Base-by-base conservation (phyloP, 1,140 invertebrate species). In the Papilio glaucus region DNA sequence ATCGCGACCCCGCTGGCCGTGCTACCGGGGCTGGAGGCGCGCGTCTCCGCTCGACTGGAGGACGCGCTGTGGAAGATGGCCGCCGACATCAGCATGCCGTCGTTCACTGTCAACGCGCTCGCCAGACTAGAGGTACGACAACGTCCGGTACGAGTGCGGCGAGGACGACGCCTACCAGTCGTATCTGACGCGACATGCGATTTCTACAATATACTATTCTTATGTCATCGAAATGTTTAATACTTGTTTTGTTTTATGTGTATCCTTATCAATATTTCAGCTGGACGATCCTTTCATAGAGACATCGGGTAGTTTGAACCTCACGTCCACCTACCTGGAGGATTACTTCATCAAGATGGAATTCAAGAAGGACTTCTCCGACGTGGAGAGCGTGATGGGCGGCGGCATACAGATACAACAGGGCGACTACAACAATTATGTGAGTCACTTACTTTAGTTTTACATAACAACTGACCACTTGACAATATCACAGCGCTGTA, bases 291-390 rank as follows among this genome's bases (percentile, higher is more conserved):
- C 93, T 7, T 96, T 95, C 75, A 82, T 96, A 6, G 95, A 96
- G 72, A 92, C 94, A 1, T 92, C 90, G 0, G 79, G 95, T 10
- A 93, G 93, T 33, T 75, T 95, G 5, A 90, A 95, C 53, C 83
- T 96, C 10, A 94, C 94, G 6, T 95, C 95, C 9, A 91, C 94
- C 0, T 87, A 95, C 29, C 88, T 96, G 18, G 93, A 92, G 15
- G 89, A 96, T 38, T 96, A 96, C 18, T 94, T 91, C 74, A 95
- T 95, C 13, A 94, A 94, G 68, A 89, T 95, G 60, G 87, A 94
- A 49, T 94, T 95, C 7, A 95, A 95, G 72, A 96, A 96, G 77
- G 95, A 97, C 80, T 95, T 96, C 61, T 95, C 94, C 0, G 94
- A 95, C 24, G 84, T 90, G 0, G 95, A 96, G 73, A 96, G 95